Evolutionary conservation across 1,140 invertebrate genomes (phyloP).

Genomic region (Penaeus chinensis): DNA sequence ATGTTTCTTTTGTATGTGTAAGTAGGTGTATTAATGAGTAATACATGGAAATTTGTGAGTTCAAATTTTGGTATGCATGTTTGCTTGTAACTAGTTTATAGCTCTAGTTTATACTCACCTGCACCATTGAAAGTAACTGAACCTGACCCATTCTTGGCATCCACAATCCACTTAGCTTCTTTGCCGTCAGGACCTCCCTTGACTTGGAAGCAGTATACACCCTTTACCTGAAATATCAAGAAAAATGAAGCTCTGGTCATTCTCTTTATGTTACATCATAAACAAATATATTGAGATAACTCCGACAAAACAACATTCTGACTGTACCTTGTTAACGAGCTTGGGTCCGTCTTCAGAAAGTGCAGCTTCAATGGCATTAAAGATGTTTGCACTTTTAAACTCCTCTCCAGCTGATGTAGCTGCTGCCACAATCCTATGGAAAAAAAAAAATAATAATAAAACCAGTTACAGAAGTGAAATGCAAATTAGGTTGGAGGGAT

Average conservation of each 20-base stretch:
- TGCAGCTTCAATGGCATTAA: constrained; percentile 83
- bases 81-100: constrained; percentile 14
- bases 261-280: background rate
- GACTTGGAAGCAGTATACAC: constrained; percentile 89
- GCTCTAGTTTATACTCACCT: constrained; percentile 68
- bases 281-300: background rate
- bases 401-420: constrained; percentile 68
- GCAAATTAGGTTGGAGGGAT: background rate
- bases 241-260: background rate
- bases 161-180: constrained; percentile 89
- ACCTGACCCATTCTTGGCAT: constrained; percentile 89
- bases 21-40: no score
- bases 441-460: background rate
- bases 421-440: constrained; percentile 45
- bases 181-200: constrained; percentile 77
- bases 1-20: no score
- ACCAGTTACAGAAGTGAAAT: background rate
- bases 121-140: constrained; percentile 83
- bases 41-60: no score
- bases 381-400: constrained; percentile 82
- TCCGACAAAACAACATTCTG: background rate
- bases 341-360: constrained; percentile 85
- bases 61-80: no score
- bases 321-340: constrained; percentile 81
- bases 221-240: constrained; percentile 71